Conservation (phyloP, 92 coral and sea anemone genomes). For the Epizoanthus scotinus region DNA sequence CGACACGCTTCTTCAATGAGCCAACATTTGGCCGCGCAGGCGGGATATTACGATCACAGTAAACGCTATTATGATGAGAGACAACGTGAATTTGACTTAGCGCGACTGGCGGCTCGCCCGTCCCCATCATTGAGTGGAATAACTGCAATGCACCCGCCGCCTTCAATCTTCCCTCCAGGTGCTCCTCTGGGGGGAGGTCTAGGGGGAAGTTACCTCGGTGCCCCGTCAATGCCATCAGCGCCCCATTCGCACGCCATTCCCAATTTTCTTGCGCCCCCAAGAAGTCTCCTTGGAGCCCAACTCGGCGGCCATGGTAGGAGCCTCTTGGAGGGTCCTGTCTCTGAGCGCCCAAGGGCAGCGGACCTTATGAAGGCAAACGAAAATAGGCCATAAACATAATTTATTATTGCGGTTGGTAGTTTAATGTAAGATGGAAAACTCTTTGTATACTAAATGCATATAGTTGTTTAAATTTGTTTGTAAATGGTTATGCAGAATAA, state of each 20-base stretch:
- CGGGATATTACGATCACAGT: slow-evolving; percentile 65
- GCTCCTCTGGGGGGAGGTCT: slow-evolving; percentile 55
- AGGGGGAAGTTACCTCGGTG: slow-evolving; percentile 59
- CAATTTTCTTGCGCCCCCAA: slow-evolving; percentile 61
- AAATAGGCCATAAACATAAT: slow-evolving; percentile 54
- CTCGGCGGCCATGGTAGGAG: slow-evolving; percentile 71
- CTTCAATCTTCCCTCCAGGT: slow-evolving; percentile 74
- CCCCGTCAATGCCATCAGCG: slow-evolving; percentile 83
- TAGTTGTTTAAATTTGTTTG: slow-evolving; percentile 20
- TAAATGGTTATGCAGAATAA: slow-evolving; percentile 5
- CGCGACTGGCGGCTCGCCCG: slow-evolving; percentile 67
- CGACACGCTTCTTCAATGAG: slow-evolving; percentile 56
- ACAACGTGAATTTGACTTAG: slow-evolving; percentile 71
- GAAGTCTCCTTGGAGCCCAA: slow-evolving; percentile 74
- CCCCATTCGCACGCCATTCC: slow-evolving; percentile 77
- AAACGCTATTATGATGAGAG: slow-evolving; percentile 71
- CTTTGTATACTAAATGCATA: not conserved
- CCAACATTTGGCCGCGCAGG: slow-evolving; percentile 50
- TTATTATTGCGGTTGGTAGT: slow-evolving; percentile 19
- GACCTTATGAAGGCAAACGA: slow-evolving; percentile 61
- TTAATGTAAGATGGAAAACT: slow-evolving; percentile 19
- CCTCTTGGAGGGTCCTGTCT: slow-evolving; percentile 66
- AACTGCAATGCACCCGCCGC: slow-evolving; percentile 40
- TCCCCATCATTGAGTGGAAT: slow-evolving; percentile 53
- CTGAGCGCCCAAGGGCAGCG: slow-evolving; percentile 56